Conservation (phyloP, 2,797 vertebrate species). For the Tiaroga cobitis region DNA sequence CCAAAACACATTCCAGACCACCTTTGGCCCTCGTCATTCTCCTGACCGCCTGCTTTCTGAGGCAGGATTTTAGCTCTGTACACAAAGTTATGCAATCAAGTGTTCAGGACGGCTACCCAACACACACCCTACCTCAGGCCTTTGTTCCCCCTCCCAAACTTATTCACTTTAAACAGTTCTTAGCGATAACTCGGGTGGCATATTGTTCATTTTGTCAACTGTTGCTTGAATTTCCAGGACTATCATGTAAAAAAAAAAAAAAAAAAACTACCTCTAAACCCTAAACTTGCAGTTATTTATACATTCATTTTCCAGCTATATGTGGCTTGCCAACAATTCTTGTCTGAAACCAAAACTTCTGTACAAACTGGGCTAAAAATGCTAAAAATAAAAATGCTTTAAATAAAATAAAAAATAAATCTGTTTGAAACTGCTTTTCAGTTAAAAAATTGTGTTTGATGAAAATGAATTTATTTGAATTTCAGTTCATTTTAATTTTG, state of each 20-base stretch:
- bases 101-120: constrained; percentile 25
- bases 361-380: background rate
- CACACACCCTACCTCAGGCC: background rate
- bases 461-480: too few species aligned
- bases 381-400: background rate
- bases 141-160: constrained; percentile 21
- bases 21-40: constrained; percentile 60
- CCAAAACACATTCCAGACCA: constrained; percentile 58
- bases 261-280: background rate
- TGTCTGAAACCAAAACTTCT: background rate
- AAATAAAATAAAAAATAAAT: background rate
- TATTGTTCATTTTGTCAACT: background rate
- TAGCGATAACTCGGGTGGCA: background rate
- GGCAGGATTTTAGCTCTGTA: constrained; percentile 38
- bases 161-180: constrained; percentile 5
- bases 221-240: background rate
- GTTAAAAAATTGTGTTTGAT: background rate
- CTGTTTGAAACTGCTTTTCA: background rate
- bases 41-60: constrained; percentile 35
- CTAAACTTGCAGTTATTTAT: background rate
- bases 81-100: constrained; percentile 54
- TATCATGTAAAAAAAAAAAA: too few species aligned
- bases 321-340: background rate
- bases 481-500: background rate
- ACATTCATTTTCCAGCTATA: background rate